A percentile compares a stretch with the other conserved stretches of the same genome.
phyloP scores from a whole-genome alignment of 2,888 invertebrate genomes.

The Ceraclea dissimilis region DNA sequence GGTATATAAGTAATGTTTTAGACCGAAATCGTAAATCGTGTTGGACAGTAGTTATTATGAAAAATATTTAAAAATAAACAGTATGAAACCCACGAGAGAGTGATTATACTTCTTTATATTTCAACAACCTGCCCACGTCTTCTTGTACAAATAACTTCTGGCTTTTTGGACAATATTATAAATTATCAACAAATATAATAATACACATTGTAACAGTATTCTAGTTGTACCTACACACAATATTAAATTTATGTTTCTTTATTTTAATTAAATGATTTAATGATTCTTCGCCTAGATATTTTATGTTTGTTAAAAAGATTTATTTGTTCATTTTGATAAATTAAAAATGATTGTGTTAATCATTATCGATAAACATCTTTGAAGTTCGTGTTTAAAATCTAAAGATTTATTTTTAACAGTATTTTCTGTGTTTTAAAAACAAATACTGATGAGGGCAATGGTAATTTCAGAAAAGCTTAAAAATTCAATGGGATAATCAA shows the following conservation, averaged over 20 bases:
- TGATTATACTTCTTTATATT: neutral
- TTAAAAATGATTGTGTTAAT: too few relatives aligned
- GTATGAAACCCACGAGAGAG: neutral
- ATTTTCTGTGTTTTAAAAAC: too few relatives aligned
- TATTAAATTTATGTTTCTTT: neutral
- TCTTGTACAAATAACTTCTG: neutral
- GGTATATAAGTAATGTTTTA: too few relatives aligned
- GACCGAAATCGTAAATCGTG: neutral
- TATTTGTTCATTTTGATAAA: too few relatives aligned
- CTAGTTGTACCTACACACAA: neutral
- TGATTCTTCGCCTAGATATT: neutral
- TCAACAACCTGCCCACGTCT: neutral
- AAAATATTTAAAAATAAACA: neutral
- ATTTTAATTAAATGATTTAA: constrained; percentile 1
- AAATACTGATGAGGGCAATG: too few relatives aligned
- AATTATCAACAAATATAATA: neutral
- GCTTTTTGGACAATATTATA: constrained; percentile 1
- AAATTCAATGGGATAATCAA: too few relatives aligned
- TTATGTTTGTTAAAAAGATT: too few relatives aligned
- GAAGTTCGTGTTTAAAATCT: too few relatives aligned
- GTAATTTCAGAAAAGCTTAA: too few relatives aligned
- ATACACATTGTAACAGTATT: neutral
- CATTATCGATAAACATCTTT: too few relatives aligned
- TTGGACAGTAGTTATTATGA: neutral
- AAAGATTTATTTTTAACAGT: too few relatives aligned